These are phyloP conservation scores for Drosophila azteca DNA, from an alignment of 1,140 invertebrate species.

Conservation along the genomic window DNA sequence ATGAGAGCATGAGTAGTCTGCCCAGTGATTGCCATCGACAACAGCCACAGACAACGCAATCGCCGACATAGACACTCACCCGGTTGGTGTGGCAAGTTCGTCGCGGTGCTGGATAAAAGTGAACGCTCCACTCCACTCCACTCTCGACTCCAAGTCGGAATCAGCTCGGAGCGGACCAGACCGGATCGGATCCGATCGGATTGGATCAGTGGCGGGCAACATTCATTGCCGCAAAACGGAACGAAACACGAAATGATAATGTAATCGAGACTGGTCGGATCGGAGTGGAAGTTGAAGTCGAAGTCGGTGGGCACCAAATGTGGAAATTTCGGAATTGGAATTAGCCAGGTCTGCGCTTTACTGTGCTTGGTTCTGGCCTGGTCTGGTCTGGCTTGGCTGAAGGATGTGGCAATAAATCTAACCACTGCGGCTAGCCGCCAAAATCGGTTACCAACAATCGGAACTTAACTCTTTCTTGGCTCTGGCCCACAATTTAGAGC, in stretches of 20 bases:
- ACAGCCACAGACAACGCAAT: slow-evolving; percentile 19
- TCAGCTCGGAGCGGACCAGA: slow-evolving; percentile 1
- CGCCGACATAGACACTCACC: slow-evolving; percentile 73
- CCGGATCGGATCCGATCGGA: background rate
- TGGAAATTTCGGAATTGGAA: slow-evolving; percentile 68
- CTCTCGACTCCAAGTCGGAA: background rate
- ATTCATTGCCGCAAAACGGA: slow-evolving; percentile 80
- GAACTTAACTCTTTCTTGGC: slow-evolving; percentile 64
- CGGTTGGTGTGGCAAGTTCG: slow-evolving; percentile 72
- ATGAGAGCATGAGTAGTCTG: slow-evolving; percentile 25
- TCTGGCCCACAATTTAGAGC: slow-evolving; percentile 40
- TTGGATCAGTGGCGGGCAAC: slow-evolving; percentile 33
- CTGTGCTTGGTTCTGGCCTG: too few species aligned
- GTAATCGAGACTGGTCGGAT: slow-evolving; percentile 81
- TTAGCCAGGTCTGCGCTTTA: background rate
- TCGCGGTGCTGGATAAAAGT: slow-evolving; percentile 65
- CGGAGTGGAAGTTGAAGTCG: slow-evolving; percentile 13
- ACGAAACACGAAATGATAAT: slow-evolving; percentile 69
- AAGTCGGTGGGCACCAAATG: slow-evolving; percentile 43
- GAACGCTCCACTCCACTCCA: slow-evolving; percentile 47
- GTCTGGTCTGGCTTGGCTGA: background rate
- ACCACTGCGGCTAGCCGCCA: slow-evolving; percentile 11
- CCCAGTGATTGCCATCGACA: slow-evolving; percentile 32
- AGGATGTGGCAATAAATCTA: slow-evolving; percentile 43
- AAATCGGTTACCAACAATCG: slow-evolving; percentile 41